Evolutionary conservation across 2,797 vertebrate genomes (phyloP).

Genomic region (Neoniphon sammara): DNA sequence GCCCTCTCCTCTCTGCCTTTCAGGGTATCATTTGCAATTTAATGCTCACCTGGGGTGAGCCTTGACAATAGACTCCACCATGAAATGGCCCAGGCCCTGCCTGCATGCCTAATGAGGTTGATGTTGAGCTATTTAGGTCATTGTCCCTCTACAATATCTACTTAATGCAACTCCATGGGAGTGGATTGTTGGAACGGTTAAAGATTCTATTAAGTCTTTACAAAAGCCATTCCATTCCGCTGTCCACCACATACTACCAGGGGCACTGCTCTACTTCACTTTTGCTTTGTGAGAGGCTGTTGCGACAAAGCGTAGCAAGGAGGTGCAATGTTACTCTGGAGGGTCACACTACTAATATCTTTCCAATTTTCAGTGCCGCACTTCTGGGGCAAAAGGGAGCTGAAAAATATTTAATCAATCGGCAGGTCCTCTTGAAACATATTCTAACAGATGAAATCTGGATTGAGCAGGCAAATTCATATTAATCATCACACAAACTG

Average conservation of each 20-base stretch:
- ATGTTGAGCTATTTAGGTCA: slow-evolving; percentile 98
- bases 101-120: slow-evolving; percentile 96
- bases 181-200: slow-evolving; percentile 96
- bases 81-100: slow-evolving; percentile 90
- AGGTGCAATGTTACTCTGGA: slow-evolving; percentile 75
- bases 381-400: neutral
- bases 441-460: slow-evolving; percentile 64
- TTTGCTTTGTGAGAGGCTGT: slow-evolving; percentile 80
- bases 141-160: slow-evolving; percentile 98
- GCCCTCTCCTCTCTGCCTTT: slow-evolving; percentile 86
- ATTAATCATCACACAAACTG: slow-evolving; percentile 80
- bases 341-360: slow-evolving; percentile 64
- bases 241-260: slow-evolving; percentile 86
- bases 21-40: slow-evolving; percentile 99
- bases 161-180: slow-evolving; percentile 98
- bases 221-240: slow-evolving; percentile 90
- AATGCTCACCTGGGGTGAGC: slow-evolving; percentile 99
- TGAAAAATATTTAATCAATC: slow-evolving; percentile 48
- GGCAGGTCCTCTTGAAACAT: slow-evolving; percentile 61
- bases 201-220: slow-evolving; percentile 99
- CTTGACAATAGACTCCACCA: slow-evolving; percentile 92
- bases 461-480: slow-evolving; percentile 74
- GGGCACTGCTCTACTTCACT: slow-evolving; percentile 86
- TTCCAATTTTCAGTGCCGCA: slow-evolving; percentile 43
- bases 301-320: slow-evolving; percentile 83